phyloP scores from a whole-genome alignment of 2,113 vertebrate species.

The Argyrosomus japonicus region DNA sequence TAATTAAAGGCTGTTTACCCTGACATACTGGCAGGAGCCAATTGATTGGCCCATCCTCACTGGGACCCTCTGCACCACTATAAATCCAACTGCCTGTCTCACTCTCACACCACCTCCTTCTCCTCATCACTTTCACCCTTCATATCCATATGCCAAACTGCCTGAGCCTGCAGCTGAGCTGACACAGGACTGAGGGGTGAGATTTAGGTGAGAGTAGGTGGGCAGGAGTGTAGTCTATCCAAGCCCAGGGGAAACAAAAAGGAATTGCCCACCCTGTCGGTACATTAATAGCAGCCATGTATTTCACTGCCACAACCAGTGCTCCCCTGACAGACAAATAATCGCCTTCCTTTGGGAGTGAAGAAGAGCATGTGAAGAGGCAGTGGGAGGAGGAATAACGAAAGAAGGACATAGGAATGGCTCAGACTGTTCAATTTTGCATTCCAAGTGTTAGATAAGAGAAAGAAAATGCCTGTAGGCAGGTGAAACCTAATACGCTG shows the following conservation, averaged over 20 bases:
- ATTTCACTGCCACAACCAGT: constrained; percentile 63
- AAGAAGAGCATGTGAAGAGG: constrained; percentile 42
- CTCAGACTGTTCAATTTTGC: constrained; percentile 35
- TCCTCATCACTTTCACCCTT: constrained; percentile 46
- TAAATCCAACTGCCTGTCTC: constrained; percentile 69
- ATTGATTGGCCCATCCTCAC: constrained; percentile 72
- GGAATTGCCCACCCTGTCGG: constrained; percentile 56
- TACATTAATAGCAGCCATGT: constrained; percentile 70
- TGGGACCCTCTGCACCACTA: constrained; percentile 68
- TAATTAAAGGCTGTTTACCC: constrained; percentile 83
- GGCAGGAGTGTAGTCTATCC: constrained; percentile 25
- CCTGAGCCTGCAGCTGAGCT: constrained; percentile 19
- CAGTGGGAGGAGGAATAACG: constrained; percentile 39
- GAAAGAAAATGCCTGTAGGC: constrained; percentile 25
- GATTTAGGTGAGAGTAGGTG: constrained; percentile 34
- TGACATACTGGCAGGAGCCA: constrained; percentile 65
- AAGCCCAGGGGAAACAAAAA: constrained; percentile 35
- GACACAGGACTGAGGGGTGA: constrained; percentile 34
- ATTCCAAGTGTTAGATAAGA: constrained; percentile 49
- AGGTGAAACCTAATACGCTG: constrained; percentile 23
- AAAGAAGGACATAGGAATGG: constrained; percentile 20
- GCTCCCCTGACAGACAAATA: constrained; percentile 73
- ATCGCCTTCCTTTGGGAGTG: constrained; percentile 51
- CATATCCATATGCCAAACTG: constrained; percentile 40
- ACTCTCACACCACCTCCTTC: constrained; percentile 33